Base-by-base conservation (phyloP, 2,888 invertebrate species). In the Liodrosophila aerea region DNA sequence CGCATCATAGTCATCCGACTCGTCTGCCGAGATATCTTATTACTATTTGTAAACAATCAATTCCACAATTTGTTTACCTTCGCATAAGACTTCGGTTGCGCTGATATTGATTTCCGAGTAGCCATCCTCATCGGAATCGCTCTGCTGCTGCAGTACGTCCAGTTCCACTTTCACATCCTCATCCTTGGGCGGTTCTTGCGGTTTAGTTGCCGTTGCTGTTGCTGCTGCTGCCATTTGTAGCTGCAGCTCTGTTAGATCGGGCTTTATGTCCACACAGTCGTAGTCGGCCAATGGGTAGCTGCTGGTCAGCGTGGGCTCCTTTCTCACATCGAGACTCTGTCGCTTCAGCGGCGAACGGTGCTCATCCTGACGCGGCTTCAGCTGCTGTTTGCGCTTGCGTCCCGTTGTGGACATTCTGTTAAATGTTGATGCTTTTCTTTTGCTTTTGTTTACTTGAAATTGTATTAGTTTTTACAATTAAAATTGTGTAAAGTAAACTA, bases 91-190 rank as follows among this genome's bases (percentile, higher is more conserved):
- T 43, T 82, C 84, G 1, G 56, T 59, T 7, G 64, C 63, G 4
- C 65, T 60, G 18, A 64, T 60, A 22, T 71, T 71, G 0, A 80
- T 60, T 37, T 85, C 85, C 0, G 84, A 82, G 18, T 85, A 84
- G 5, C 86, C 84, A 18, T 85, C 86, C 16, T 85, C 86, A 18
- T 85, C 85, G 2, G 73, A 76, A 18, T 85, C 85, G 41, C 84
- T 85, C 43, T 73, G 72, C 39, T 85, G 76, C 40, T 63, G 52
- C 3, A 63, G 52, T 3, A 12, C 1, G 12, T 84, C 85, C 39
- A 73, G 12, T 3, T 72, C 71, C 3, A 37, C 33, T 18, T 66
- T 64, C 3, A 5, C n/a, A 7, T 68, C 59, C 3, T 59, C 59
- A 9, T 30, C 8, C 3, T 40, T 31, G 16, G 9, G 7, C 3